phyloP scores from a whole-genome alignment of 2,113 vertebrate species.

The Cygnus buccinator region DNA sequence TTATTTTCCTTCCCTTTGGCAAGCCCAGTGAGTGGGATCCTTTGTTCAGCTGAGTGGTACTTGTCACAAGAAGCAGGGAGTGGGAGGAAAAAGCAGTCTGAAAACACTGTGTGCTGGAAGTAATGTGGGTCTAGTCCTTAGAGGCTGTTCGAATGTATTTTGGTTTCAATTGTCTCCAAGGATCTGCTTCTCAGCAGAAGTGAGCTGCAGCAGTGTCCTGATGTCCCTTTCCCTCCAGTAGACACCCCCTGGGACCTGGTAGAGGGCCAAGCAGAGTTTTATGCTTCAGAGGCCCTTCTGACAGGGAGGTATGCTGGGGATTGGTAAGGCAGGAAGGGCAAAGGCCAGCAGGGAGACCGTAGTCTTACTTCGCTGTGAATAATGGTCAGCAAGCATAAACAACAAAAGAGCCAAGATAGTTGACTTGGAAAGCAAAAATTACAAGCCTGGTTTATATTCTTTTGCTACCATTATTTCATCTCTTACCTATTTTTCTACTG shows the following conservation, averaged over 20 bases:
- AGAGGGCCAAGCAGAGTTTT: not conserved
- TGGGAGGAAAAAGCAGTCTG: conserved; percentile 24
- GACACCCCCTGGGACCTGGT: not conserved
- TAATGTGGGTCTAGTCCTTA: not conserved
- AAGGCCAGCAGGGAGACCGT: not conserved
- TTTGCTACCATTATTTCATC: not conserved
- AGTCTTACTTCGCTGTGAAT: not conserved
- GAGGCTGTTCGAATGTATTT: conserved; percentile 11
- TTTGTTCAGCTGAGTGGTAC: conserved; percentile 4
- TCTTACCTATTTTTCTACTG: not conserved
- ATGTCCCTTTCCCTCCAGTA: not conserved
- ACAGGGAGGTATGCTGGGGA: not conserved
- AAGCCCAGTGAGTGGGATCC: not conserved
- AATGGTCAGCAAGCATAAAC: not conserved
- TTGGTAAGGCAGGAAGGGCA: not conserved
- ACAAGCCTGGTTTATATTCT: not conserved
- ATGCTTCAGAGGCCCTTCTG: not conserved
- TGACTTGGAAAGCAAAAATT: not conserved
- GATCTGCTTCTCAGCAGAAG: not conserved
- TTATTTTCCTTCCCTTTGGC: not conserved
- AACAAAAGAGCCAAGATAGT: not conserved
- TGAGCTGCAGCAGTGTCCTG: not conserved
- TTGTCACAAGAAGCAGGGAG: not conserved
- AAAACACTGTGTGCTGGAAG: conserved; percentile 19
- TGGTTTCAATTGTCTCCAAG: not conserved